Base-by-base conservation (phyloP, 1,140 invertebrate species). In the Drosophila bifasciata region DNA sequence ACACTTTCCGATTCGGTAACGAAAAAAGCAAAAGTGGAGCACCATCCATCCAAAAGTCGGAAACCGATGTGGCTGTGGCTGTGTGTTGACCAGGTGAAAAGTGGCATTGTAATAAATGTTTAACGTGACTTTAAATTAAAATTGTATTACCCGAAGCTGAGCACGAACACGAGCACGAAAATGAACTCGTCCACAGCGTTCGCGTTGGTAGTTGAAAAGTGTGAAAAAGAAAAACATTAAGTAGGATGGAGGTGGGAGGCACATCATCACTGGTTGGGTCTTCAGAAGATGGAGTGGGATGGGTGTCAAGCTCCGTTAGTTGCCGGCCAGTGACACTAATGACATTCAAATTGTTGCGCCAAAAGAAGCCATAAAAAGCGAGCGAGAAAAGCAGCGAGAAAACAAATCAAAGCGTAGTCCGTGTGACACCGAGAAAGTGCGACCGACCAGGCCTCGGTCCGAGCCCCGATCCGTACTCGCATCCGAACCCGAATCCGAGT, bases 331-430 rank as follows among this genome's bases (percentile, higher is more conserved):
- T 84, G 80, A 85, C 80, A 72, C 76, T 84, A 84, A 84, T 84
- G 79, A 85, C 79, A 79, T 79, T 84, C 71, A 79, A 85, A 85
- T 79, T 84, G 79, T 85, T 79, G 80, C 80, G 80, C 76, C 61
- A 75, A 83, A 84, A 85, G 79, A 83, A 83, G 80, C 76, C 76
- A 72, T 85, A 84, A 84, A 78, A 73, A 48, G 46, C 63, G 59
- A 71, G 62, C 62, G 43, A 70, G 50, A 79, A 60, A 44, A 44
- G 13, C 39, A 25, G 56, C 32, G 39, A 58, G 79, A 77, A 73
- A 80, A 59, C 62, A 77, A 81, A 81, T 76, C 73, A 67, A 71
- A 77, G 59, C 73, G 60, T 57, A 36, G 32, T 13, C 32, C 32
- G 32, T 36, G 32, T 36, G 55, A 76, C 68, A 59, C 45, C 61